A percentile compares a stretch with the other conserved stretches of the same genome.
Evolutionary conservation across 1,140 invertebrate species (phyloP).

Genomic region (Drosophila albomicans): DNA sequence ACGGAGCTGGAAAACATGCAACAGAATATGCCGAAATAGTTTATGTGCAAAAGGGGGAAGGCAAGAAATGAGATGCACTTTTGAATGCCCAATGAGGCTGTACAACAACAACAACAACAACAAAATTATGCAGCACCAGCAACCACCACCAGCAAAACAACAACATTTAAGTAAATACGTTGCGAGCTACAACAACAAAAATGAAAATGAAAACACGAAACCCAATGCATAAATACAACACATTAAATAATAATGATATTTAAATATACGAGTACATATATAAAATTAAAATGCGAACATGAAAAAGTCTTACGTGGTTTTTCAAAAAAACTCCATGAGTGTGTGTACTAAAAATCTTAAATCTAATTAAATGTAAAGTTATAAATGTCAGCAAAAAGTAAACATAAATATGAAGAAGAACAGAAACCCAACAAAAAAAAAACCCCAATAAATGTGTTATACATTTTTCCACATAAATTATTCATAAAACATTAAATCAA

Average conservation of each 20-base stretch:
- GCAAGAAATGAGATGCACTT: slow-evolving; percentile 58
- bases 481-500: slow-evolving; percentile 39
- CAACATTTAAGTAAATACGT: slow-evolving; percentile 34
- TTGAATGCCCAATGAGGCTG: slow-evolving; percentile 64
- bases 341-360: slow-evolving; percentile 69
- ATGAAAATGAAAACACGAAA: slow-evolving; percentile 37
- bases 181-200: slow-evolving; percentile 25
- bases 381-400: slow-evolving; percentile 30
- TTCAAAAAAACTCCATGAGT: slow-evolving; percentile 79
- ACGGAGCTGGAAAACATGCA: slow-evolving; percentile 79
- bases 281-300: slow-evolving; percentile 35
- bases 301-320: slow-evolving; percentile 67
- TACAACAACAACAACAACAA: slow-evolving; percentile 34
- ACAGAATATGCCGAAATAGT: slow-evolving; percentile 88
- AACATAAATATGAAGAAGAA: slow-evolving; percentile 19
- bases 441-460: slow-evolving; percentile 54
- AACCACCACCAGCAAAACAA: not conserved
- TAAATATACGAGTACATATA: slow-evolving; percentile 23
- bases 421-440: not conserved
- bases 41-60: slow-evolving; percentile 84
- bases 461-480: slow-evolving; percentile 67
- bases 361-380: slow-evolving; percentile 68
- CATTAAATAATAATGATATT: slow-evolving; percentile 51
- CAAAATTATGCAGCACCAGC: slow-evolving; percentile 3
- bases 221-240: slow-evolving; percentile 67